Evolutionary conservation across 2,797 vertebrate genomes (phyloP), one percentile per base, ranked within the genome.

Genomic region (Antennarius maculatus): DNA sequence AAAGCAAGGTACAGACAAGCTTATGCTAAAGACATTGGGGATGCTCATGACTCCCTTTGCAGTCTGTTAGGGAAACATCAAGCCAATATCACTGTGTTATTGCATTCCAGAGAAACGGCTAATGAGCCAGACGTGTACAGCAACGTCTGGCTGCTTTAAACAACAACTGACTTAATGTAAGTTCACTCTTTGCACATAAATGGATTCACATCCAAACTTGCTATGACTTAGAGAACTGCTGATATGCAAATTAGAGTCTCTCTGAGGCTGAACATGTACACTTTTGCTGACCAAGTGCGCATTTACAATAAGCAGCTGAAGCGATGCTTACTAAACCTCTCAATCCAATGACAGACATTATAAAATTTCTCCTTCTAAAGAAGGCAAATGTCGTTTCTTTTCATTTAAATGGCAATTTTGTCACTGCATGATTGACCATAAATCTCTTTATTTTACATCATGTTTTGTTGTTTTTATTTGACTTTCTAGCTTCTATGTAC

Each of bases 1-100:
- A 81, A 54, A 70, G 60, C 54, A 67, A 54, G 80, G 80, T 79
- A 80, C 31, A 13, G 49, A 29, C 23, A 17, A 48, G 67, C 52
- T 67, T 18, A 74, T 66, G 76, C 34, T 79, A 80, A 86, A 82
- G 68, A 60, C 57, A 79, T 56, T 59, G 37, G 74, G 66, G 71
- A 69, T 1, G 13, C 51, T 77, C 45, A 13, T 13, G 8, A 62
- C 62, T 66, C 57, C 52, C 59, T 79, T 77, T 79, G 68, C 67
- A 66, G 69, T 75, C 78, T 82, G 80, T 86, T 81, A 62, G 57
- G 74, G 66, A 74, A 66, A 66, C 79, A 82, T 76, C 52, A 72
- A 79, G 74, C 74, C 66, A 37, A 80, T 81, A 76, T 68, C 39
- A 64, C 75, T 61, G 79, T 47, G 76, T 71, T 81, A 68, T 46